phyloP scores from a whole-genome alignment of 2,888 invertebrate genomes.

The Dysmachus trigonus region DNA sequence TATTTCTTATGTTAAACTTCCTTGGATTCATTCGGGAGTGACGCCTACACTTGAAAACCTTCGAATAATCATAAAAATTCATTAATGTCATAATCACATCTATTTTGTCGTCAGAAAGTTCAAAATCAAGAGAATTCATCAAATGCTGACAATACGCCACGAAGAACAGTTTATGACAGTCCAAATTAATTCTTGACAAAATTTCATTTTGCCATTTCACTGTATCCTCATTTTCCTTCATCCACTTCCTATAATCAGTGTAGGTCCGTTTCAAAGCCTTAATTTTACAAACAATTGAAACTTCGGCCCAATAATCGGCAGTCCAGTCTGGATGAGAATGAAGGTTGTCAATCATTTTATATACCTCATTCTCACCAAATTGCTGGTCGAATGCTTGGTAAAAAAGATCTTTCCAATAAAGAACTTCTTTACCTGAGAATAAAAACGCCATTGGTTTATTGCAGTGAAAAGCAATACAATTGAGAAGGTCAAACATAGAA shows the following conservation, averaged over 20 bases:
- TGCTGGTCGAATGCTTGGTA: no score
- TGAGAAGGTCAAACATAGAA: not conserved
- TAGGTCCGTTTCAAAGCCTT: not conserved
- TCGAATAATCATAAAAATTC: not conserved
- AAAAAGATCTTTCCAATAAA: no score
- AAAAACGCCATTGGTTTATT: not conserved
- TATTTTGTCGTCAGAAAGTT: no score
- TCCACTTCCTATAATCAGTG: not conserved
- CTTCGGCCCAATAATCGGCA: not conserved
- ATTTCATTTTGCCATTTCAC: not conserved
- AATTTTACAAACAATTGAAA: not conserved
- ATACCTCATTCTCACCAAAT: no score
- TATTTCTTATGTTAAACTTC: not conserved
- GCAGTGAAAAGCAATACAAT: not conserved
- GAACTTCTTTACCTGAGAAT: not conserved
- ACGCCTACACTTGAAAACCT: not conserved
- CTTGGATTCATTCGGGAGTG: not conserved
- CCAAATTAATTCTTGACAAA: not conserved
- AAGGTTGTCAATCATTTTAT: no score
- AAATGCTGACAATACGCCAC: not conserved
- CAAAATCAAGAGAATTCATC: no score
- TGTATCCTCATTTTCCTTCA: not conserved
- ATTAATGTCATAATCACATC: not conserved
- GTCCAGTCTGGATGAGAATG: not conserved
- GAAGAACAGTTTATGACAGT: not conserved